A percentile compares a stretch with the other conserved stretches of the same genome.
phyloP scores from a whole-genome alignment of 2,113 vertebrate genomes.

The Tiliqua scincoides region DNA sequence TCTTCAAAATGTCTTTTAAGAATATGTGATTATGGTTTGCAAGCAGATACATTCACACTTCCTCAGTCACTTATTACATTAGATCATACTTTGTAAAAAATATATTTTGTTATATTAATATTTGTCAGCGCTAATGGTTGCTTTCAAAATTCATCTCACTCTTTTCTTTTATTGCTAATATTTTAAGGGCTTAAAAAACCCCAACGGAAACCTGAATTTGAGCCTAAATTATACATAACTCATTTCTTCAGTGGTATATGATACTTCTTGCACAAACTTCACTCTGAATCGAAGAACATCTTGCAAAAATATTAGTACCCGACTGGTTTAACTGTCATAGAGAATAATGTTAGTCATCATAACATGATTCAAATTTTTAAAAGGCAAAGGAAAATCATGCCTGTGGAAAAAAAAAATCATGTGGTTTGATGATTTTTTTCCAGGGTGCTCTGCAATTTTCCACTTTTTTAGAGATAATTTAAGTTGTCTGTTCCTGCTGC shows the following conservation, averaged over 20 bases:
- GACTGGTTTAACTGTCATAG: background rate
- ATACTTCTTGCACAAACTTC: background rate
- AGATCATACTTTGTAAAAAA: background rate
- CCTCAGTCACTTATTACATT: background rate
- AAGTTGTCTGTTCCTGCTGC: slow-evolving; percentile 26
- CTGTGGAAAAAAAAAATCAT: background rate
- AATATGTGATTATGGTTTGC: background rate
- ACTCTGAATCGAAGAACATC: background rate
- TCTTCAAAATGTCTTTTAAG: background rate
- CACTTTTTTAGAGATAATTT: slow-evolving; percentile 19
- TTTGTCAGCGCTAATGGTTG: background rate
- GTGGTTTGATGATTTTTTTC: background rate
- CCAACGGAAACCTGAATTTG: background rate
- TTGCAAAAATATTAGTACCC: background rate
- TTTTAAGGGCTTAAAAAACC: background rate
- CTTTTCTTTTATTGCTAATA: background rate
- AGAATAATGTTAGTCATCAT: background rate
- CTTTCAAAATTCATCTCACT: background rate
- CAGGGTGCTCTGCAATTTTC: slow-evolving; percentile 27
- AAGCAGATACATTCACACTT: background rate
- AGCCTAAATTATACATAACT: background rate
- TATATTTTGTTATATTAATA: background rate
- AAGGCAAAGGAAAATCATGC: background rate
- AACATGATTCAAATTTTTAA: background rate
- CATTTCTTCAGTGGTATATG: background rate